Conservation (phyloP, 2,113 vertebrate genomes). For the Macrotus californicus region DNA sequence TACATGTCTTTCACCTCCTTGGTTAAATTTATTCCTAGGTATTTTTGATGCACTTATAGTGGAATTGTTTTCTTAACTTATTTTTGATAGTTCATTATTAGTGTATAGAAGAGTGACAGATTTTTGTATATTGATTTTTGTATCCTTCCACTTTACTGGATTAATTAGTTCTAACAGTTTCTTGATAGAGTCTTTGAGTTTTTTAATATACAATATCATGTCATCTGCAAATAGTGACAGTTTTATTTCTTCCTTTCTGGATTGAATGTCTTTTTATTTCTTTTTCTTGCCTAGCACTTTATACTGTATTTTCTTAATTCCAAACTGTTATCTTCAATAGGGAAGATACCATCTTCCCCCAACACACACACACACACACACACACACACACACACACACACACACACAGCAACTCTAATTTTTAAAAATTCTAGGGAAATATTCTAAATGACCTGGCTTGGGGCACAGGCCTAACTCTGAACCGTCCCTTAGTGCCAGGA, state of each 20-base stretch:
- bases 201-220: neutral
- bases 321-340: neutral
- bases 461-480: neutral
- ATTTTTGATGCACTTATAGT: neutral
- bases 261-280: neutral
- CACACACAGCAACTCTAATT: neutral
- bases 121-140: neutral
- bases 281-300: neutral
- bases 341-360: neutral
- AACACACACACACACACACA: no score
- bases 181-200: neutral
- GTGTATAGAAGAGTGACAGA: neutral
- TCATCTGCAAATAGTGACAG: neutral
- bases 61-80: neutral
- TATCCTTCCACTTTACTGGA: neutral
- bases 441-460: neutral
- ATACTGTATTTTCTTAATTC: neutral
- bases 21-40: neutral
- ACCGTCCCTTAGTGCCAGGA: neutral
- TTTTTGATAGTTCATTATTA: neutral
- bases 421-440: constrained; percentile 2
- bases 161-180: neutral
- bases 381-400: neutral
- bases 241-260: neutral
- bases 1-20: neutral